Percentiles rank a stretch among this genome's conserved stretches.
Conservation (phyloP, 2,888 invertebrate genomes). For the Kryphioiulus occultus region DNA sequence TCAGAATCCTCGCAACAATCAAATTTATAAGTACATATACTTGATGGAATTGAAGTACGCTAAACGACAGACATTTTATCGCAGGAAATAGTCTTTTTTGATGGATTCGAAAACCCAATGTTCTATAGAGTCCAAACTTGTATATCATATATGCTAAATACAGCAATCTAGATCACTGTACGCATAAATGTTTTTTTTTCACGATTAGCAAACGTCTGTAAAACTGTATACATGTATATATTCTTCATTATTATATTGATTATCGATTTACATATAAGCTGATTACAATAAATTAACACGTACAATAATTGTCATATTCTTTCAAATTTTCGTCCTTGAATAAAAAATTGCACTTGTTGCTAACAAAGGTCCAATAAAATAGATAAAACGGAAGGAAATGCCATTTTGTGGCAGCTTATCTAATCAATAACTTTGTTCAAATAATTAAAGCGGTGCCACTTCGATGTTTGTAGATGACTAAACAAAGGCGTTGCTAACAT, state of each 20-base stretch:
- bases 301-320: not conserved
- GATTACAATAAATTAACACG: not conserved
- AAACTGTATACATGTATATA: too few species aligned
- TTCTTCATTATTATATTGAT: not conserved
- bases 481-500: constrained; percentile 6
- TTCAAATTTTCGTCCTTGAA: not conserved
- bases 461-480: not conserved
- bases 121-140: too few species aligned
- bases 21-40: too few species aligned
- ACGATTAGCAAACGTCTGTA: too few species aligned
- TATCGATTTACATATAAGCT: not conserved
- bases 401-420: not conserved
- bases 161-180: too few species aligned
- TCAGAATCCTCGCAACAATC: too few species aligned
- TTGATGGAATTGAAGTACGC: too few species aligned
- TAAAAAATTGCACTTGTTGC: not conserved
- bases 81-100: too few species aligned
- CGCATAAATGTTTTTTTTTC: too few species aligned
- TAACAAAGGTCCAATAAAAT: not conserved
- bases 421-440: not conserved
- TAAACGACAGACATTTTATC: too few species aligned
- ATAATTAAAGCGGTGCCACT: not conserved
- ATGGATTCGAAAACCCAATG: too few species aligned
- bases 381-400: not conserved
- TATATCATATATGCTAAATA: too few species aligned